Evolutionary conservation across 2,888 invertebrate species (phyloP).

Genomic region (Cerastoderma edule): DNA sequence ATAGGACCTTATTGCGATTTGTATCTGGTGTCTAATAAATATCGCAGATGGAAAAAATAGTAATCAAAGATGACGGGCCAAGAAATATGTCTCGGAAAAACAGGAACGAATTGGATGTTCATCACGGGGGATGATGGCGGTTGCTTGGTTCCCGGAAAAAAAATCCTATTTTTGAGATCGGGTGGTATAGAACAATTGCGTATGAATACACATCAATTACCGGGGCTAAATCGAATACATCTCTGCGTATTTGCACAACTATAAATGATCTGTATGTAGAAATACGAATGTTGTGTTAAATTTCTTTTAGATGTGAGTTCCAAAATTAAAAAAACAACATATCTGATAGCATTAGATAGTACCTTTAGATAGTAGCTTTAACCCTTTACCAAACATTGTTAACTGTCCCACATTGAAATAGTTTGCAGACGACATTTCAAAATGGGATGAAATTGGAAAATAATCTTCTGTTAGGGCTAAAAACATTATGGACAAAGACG

Average conservation of each 20-base stretch:
- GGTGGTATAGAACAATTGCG: slow-evolving; percentile 42
- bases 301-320: no score
- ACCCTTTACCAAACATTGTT: no score
- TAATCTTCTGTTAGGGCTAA: no score
- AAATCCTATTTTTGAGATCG: slow-evolving; percentile 32
- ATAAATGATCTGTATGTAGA: no score
- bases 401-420: no score
- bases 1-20: slow-evolving; percentile 55
- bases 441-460: no score
- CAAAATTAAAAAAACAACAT: no score
- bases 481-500: no score
- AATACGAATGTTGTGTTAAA: no score
- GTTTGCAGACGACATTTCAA: no score
- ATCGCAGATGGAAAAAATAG: slow-evolving; percentile 52
- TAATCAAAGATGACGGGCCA: slow-evolving; percentile 60
- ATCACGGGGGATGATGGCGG: slow-evolving; percentile 28
- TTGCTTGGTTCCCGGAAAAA: slow-evolving; percentile 15
- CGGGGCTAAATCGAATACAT: slow-evolving; percentile 45
- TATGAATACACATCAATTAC: slow-evolving; percentile 47
- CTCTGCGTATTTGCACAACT: slow-evolving; percentile 34
- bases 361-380: no score
- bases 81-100: slow-evolving; percentile 36
- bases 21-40: slow-evolving; percentile 60
- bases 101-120: slow-evolving; percentile 26
- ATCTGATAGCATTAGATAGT: no score